These are phyloP conservation scores for Nycticryphes semicollaris DNA, from an alignment of 2,113 vertebrate species.

Conservation along the genomic window DNA sequence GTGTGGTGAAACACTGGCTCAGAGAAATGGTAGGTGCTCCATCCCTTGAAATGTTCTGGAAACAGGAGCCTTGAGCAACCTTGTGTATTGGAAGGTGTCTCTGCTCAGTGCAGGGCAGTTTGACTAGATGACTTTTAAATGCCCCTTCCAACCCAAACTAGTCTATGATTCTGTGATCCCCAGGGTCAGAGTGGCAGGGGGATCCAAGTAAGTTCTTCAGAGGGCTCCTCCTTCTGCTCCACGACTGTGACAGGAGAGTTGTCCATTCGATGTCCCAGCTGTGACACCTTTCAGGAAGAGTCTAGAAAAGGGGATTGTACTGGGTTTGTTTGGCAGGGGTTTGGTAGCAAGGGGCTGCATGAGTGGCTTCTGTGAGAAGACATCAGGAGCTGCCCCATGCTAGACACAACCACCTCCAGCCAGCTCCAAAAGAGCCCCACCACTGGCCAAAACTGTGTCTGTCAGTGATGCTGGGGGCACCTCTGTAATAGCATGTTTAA, in stretches of 20 bases:
- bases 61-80: neutral
- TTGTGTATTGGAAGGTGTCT: neutral
- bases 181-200: fast-evolving
- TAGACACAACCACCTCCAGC: neutral
- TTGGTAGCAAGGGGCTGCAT: neutral
- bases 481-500: neutral
- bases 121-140: neutral
- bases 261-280: no score
- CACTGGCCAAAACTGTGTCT: neutral
- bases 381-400: neutral
- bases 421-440: neutral
- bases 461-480: neutral
- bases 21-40: neutral
- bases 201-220: neutral
- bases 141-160: neutral
- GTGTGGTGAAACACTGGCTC: neutral
- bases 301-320: neutral
- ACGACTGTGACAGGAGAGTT: neutral
- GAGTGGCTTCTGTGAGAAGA: neutral
- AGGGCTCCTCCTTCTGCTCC: neutral
- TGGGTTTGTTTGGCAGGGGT: neutral
- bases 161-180: neutral
- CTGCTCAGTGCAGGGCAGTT: neutral
- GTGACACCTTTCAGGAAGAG: neutral
- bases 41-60: neutral